Base-by-base conservation (phyloP, 23 tunicate genomes). In the Corella eumyota region DNA sequence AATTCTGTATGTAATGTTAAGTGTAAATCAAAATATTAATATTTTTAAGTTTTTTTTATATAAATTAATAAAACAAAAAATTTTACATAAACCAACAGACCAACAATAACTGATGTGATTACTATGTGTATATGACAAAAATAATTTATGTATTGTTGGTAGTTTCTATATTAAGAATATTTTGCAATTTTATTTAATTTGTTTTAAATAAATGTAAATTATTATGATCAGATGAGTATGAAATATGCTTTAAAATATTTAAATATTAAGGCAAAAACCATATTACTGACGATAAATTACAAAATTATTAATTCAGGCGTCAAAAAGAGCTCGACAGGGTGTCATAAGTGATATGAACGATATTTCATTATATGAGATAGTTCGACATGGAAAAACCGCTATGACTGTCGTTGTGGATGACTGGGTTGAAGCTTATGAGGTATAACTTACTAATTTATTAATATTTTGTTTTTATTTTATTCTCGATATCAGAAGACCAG, bases 351-450 rank as follows among this genome's bases (percentile, higher is more conserved):
- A n/a, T n/a, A n/a, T n/a, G n/a, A n/a, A n/a, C n/a, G n/a, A n/a
- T n/a, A n/a, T n/a, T n/a, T n/a, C 95, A 0, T 52, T 85, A 23
- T 85, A 60, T 77, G 95, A 85, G 24, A 74, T 85, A 44, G 95
- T 85, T 0, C 65, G 79, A 23, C 85, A 85, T 50, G 95, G 95
- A 66, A 85, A 77, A 53, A 85, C 77, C 79, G 79, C 95, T 1
- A 85, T 65, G 72, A 34, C 76, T 4, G 69, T 80, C 37, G 74
- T 85, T 49, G 95, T 85, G 28, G 95, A 85, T 58, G 95, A 85
- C 40, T 85, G 95, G 95, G 77, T 85, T 38, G 95, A 77, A 66
- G 85, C 85, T 4, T 85, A 85, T 35, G 66, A 85, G 78, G 95
- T 85, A 21, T 24, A 5, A 26, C 7, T 20, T 13, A 26, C 19